Percentiles rank a stretch among this genome's conserved stretches.
These are phyloP conservation scores for Chrysina gloriosa DNA, from an alignment of 2,888 invertebrate species.

Conservation along the genomic window DNA sequence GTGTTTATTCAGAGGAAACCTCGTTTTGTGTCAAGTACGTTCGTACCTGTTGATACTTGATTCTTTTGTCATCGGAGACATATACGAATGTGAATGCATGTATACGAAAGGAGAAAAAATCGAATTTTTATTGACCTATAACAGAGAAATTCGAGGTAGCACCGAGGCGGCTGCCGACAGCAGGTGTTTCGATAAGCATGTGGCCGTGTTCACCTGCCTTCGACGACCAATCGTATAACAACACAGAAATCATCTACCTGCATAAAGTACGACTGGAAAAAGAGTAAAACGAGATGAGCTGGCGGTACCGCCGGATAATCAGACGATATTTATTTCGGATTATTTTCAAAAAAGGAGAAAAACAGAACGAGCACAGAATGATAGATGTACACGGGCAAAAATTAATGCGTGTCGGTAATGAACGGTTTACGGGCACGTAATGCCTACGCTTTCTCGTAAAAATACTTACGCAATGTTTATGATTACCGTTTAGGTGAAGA, in stretches of 20 bases:
- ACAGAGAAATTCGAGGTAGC: constrained; percentile 36
- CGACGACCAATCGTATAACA: constrained; percentile 31
- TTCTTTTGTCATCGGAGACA: constrained; percentile 14
- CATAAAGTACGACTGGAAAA: constrained; percentile 25
- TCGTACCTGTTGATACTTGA: constrained; percentile 17
- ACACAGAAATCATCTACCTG: constrained; percentile 38
- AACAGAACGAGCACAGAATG: neutral
- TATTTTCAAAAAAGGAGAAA: constrained; percentile 7
- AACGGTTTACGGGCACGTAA: neutral
- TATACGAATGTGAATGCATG: neutral
- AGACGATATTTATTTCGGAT: constrained; percentile 26
- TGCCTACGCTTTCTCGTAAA: neutral
- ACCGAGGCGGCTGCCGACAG: constrained; percentile 26
- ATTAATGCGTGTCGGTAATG: constrained; percentile 13
- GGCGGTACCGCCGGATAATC: constrained; percentile 12
- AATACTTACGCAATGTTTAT: neutral
- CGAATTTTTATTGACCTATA: constrained; percentile 30
- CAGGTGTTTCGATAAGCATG: constrained; percentile 34
- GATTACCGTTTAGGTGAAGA: neutral
- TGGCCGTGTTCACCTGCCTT: constrained; percentile 32
- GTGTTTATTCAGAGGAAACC: no score
- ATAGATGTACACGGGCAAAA: neutral
- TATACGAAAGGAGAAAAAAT: constrained; percentile 11
- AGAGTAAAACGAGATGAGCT: constrained; percentile 13
- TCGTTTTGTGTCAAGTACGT: no score